Conservation (phyloP, 2,888 invertebrate species). For the Caradrina kadenii region DNA sequence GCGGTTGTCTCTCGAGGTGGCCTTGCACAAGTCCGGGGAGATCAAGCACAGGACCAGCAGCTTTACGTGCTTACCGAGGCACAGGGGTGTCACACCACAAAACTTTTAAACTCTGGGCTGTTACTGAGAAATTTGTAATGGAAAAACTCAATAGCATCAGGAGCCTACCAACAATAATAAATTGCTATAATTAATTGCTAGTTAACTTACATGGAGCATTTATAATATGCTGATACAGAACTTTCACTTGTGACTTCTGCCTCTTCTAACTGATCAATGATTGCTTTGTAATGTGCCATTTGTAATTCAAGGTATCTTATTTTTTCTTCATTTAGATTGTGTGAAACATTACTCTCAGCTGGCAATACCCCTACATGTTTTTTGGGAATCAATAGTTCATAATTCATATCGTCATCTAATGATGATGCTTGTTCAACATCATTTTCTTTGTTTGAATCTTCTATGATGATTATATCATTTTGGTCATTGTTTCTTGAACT, state of each 20-base stretch:
- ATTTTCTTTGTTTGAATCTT: constrained; percentile 22
- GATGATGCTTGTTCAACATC: neutral
- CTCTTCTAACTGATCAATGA: constrained; percentile 70
- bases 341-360: neutral
- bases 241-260: constrained; percentile 69
- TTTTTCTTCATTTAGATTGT: neutral
- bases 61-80: no score
- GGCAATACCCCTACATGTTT: neutral
- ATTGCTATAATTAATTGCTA: neutral
- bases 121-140: no score
- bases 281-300: constrained; percentile 66
- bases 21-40: no score
- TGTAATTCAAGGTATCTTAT: constrained; percentile 62
- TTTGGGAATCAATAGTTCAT: constrained; percentile 43
- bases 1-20: no score
- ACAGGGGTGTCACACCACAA: no score
- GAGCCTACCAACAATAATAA: constrained; percentile 5
- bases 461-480: constrained; percentile 30
- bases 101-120: no score
- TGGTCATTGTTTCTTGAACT: constrained; percentile 38
- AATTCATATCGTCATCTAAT: neutral
- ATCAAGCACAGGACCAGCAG: no score
- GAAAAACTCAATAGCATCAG: no score
- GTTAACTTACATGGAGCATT: constrained; percentile 42
- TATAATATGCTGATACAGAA: constrained; percentile 23